phyloP scores from a whole-genome alignment of 2,888 invertebrate genomes.

The Nymphalis urticae region DNA sequence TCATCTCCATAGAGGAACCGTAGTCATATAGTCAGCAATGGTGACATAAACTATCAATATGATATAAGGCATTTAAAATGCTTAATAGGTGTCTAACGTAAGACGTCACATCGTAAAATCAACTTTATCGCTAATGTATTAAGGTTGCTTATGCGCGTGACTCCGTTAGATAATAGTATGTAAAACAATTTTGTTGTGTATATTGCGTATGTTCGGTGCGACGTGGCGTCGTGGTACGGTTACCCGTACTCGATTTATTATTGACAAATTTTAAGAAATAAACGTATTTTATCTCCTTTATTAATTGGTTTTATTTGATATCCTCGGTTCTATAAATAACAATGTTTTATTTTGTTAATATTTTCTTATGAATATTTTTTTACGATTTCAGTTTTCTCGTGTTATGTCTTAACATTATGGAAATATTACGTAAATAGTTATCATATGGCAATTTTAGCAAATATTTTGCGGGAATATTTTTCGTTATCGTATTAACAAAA shows the following conservation, averaged over 20 bases:
- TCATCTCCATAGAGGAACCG: not conserved
- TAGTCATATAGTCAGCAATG: conserved; percentile 25
- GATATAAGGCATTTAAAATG: conserved; percentile 44
- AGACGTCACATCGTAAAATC: conserved; percentile 3
- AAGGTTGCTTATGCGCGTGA: conserved; percentile 4
- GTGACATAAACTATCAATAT: conserved; percentile 35
- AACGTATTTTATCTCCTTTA: conserved; percentile 76
- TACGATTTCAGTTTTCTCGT: too few relatives aligned
- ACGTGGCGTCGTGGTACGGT: conserved; percentile 46
- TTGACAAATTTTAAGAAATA: conserved; percentile 78
- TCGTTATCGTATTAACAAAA: too few relatives aligned
- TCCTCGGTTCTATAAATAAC: not conserved
- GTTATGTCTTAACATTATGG: too few relatives aligned
- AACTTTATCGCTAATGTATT: conserved; percentile 8
- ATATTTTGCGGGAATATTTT: too few relatives aligned
- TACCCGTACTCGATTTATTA: conserved; percentile 62
- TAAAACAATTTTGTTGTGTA: conserved; percentile 27
- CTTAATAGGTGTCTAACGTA: conserved; percentile 31
- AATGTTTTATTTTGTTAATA: too few relatives aligned
- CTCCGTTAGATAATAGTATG: conserved; percentile 8
- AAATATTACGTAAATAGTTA: too few relatives aligned
- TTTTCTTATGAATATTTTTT: too few relatives aligned
- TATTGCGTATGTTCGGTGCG: conserved; percentile 7
- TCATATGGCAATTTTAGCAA: too few relatives aligned
- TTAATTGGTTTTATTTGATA: conserved; percentile 57